Percentiles rank a stretch among this genome's conserved stretches.
These are phyloP conservation scores for Daboia siamensis DNA, from an alignment of 2,113 vertebrate genomes.

Conservation along the genomic window DNA sequence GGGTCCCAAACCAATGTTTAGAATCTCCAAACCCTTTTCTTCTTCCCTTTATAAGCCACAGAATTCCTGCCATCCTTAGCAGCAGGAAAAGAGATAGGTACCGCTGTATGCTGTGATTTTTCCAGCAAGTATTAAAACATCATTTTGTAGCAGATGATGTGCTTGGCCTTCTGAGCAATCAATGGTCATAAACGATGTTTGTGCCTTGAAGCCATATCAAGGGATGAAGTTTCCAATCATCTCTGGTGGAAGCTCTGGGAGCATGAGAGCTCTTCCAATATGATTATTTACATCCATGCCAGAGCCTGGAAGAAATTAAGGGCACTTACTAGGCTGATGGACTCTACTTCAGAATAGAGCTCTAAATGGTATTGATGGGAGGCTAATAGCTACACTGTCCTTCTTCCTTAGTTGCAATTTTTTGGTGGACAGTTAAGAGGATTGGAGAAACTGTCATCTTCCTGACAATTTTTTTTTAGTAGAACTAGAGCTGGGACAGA, in stretches of 20 bases:
- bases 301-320: slow-evolving; percentile 51
- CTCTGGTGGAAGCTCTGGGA: slow-evolving; percentile 56
- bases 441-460: background rate
- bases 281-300: slow-evolving; percentile 58
- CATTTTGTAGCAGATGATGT: slow-evolving; percentile 73
- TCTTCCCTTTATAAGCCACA: background rate
- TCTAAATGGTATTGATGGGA: slow-evolving; percentile 72
- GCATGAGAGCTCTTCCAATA: slow-evolving; percentile 19
- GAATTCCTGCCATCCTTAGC: slow-evolving; percentile 21
- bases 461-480: slow-evolving; percentile 23
- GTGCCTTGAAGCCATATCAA: slow-evolving; percentile 67
- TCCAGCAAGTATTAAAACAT: slow-evolving; percentile 64
- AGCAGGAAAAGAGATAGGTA: background rate
- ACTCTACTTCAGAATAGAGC: slow-evolving; percentile 49
- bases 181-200: slow-evolving; percentile 60
- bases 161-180: slow-evolving; percentile 69
- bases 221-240: slow-evolving; percentile 61
- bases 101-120: slow-evolving; percentile 41
- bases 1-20: background rate
- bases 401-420: slow-evolving; percentile 43
- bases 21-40: background rate
- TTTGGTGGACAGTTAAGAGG: background rate
- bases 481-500: background rate
- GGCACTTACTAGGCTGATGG: slow-evolving; percentile 56
- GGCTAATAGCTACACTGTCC: slow-evolving; percentile 59